phyloP scores from a whole-genome alignment of 2,888 invertebrate species.

The Ophion ellenae region DNA sequence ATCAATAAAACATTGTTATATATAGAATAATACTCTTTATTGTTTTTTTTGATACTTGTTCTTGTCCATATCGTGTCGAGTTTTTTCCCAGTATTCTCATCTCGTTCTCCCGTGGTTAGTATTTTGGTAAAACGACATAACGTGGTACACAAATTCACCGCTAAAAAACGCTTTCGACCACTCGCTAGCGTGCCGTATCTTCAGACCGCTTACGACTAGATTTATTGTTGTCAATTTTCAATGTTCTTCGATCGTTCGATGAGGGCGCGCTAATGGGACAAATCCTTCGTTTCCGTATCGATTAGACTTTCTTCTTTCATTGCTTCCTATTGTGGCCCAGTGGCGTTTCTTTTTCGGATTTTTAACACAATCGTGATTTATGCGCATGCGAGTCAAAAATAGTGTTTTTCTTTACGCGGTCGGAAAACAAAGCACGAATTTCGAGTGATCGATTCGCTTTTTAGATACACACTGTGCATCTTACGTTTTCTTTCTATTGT shows the following conservation, averaged over 20 bases:
- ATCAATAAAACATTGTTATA: constrained; percentile 76
- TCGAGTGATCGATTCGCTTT: constrained; percentile 69
- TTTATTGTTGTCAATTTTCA: constrained; percentile 71
- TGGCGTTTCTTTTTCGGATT: constrained; percentile 3
- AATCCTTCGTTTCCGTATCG: constrained; percentile 15
- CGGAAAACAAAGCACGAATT: constrained; percentile 57
- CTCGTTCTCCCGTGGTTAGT: constrained; percentile 71
- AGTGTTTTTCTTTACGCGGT: constrained; percentile 53
- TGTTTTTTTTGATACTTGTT: constrained; percentile 81
- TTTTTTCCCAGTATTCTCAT: constrained; percentile 66
- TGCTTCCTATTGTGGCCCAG: neutral
- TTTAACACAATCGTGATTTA: constrained; percentile 34
- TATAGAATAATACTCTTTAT: constrained; percentile 84
- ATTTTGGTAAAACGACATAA: constrained; percentile 78
- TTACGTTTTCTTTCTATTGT: constrained; percentile 66
- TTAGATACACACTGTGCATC: constrained; percentile 69
- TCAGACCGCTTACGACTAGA: constrained; percentile 81
- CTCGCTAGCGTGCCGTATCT: constrained; percentile 69
- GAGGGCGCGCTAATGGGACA: constrained; percentile 13
- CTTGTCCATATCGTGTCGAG: constrained; percentile 81
- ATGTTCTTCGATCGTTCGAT: constrained; percentile 26
- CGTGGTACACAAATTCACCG: constrained; percentile 74
- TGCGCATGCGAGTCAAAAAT: constrained; percentile 38
- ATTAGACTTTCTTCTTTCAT: constrained; percentile 19
- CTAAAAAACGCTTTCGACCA: constrained; percentile 75